phyloP scores from a whole-genome alignment of 2,113 vertebrate species.

The Holacanthus passer region DNA sequence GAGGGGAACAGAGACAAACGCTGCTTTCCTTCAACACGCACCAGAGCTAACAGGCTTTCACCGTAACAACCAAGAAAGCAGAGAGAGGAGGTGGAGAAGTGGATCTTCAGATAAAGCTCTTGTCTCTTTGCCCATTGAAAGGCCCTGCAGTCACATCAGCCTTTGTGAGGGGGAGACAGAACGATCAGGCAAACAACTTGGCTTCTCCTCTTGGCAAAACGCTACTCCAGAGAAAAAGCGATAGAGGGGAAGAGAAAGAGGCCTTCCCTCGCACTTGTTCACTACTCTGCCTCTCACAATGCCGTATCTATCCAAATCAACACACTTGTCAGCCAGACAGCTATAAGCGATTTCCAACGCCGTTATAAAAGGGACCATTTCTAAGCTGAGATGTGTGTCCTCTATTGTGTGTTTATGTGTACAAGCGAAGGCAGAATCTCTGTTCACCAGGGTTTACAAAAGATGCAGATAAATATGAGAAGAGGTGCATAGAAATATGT shows the following conservation, averaged over 20 bases:
- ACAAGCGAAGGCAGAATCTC: constrained; percentile 44
- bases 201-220: constrained; percentile 75
- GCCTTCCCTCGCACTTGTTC: constrained; percentile 76
- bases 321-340: constrained; percentile 81
- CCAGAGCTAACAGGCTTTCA: constrained; percentile 80
- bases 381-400: constrained; percentile 75
- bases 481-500: constrained; percentile 39
- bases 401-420: constrained; percentile 59
- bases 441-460: constrained; percentile 59
- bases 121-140: constrained; percentile 75
- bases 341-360: constrained; percentile 74
- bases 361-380: constrained; percentile 67
- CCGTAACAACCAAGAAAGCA: constrained; percentile 54
- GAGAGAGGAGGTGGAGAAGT: constrained; percentile 75
- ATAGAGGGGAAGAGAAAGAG: constrained; percentile 66
- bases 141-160: constrained; percentile 79
- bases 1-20: constrained; percentile 52
- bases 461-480: constrained; percentile 53
- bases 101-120: constrained; percentile 84
- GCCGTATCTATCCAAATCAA: constrained; percentile 81
- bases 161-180: constrained; percentile 76
- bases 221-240: constrained; percentile 59
- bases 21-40: constrained; percentile 55
- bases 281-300: constrained; percentile 75
- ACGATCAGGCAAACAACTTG: constrained; percentile 71